Percentiles rank a stretch among this genome's conserved stretches.
Evolutionary conservation across 2,888 invertebrate genomes (phyloP).

Genomic region (Chironomus riparius): DNA sequence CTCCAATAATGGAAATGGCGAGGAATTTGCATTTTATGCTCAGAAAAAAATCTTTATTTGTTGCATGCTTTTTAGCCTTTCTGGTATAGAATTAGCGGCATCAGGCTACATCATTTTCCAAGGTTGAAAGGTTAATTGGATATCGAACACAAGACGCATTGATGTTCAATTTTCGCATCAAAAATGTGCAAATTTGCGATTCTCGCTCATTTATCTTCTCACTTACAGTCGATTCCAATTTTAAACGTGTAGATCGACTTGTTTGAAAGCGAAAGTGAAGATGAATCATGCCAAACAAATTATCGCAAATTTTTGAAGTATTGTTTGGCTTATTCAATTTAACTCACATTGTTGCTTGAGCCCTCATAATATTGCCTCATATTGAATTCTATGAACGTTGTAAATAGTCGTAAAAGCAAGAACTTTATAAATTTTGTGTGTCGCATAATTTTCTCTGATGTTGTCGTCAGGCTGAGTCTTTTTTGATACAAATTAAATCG

Average conservation of each 20-base stretch:
- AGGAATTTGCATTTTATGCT: not conserved
- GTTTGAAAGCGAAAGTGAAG: not conserved
- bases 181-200: not conserved
- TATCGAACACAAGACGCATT: not conserved
- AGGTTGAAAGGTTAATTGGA: slow-evolving; percentile 27
- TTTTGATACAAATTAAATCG: not conserved
- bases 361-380: too few relatives aligned
- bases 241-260: not conserved
- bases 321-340: not conserved
- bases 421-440: not conserved
- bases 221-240: not conserved
- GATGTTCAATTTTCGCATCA: not conserved
- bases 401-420: not conserved
- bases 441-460: not conserved
- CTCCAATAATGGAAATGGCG: not conserved
- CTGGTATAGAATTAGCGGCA: not conserved
- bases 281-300: not conserved
- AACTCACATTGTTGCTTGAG: too few relatives aligned
- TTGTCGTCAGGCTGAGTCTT: not conserved
- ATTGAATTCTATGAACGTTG: not conserved
- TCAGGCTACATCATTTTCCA: slow-evolving; percentile 4
- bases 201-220: not conserved
- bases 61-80: not conserved
- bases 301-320: not conserved
- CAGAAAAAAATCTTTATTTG: not conserved